These are phyloP conservation scores for Drosophila mercatorum DNA, from an alignment of 2,888 invertebrate species.

Conservation along the genomic window DNA sequence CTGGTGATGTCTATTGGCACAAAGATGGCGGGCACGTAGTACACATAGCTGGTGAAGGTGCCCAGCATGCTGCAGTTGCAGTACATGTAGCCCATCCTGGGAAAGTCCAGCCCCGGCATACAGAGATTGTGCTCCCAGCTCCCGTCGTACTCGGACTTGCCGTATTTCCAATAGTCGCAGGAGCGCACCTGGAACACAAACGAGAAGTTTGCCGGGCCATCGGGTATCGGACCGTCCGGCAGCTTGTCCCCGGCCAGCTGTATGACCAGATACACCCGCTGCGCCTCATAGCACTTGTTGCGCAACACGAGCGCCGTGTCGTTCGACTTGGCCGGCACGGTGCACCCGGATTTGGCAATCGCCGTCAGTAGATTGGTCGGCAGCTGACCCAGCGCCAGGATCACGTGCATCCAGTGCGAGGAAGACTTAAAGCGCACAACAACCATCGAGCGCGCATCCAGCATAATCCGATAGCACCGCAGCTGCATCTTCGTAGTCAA, in stretches of 20 bases:
- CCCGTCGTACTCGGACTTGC: rapidly evolving
- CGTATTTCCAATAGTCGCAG: slow-evolving; percentile 56
- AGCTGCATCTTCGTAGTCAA: slow-evolving; percentile 24
- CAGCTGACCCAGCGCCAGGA: slow-evolving; percentile 1
- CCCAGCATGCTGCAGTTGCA: slow-evolving; percentile 48
- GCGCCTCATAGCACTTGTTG: slow-evolving; percentile 37
- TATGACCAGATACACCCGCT: slow-evolving; percentile 48
- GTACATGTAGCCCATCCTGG: slow-evolving; percentile 14
- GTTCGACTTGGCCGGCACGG: slow-evolving; percentile 8
- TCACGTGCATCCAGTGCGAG: slow-evolving; percentile 42
- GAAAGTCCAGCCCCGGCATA: slow-evolving; percentile 28
- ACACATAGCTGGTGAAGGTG: slow-evolving; percentile 63
- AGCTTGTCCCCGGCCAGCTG: neutral
- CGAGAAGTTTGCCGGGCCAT: slow-evolving; percentile 44
- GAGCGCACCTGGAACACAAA: slow-evolving; percentile 61
- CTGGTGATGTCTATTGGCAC: slow-evolving; percentile 22
- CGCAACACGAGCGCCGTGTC: slow-evolving; percentile 45
- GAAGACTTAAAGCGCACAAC: slow-evolving; percentile 37
- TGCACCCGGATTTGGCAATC: slow-evolving; percentile 15
- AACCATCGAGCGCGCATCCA: slow-evolving; percentile 45
- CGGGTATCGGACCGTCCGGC: neutral
- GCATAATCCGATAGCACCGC: slow-evolving; percentile 40
- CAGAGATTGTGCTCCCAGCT: slow-evolving; percentile 36
- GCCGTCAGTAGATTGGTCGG: slow-evolving; percentile 21
- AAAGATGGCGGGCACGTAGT: slow-evolving; percentile 15